phyloP scores from a whole-genome alignment of 2,113 vertebrate genomes.

The Macquaria ambigua region DNA sequence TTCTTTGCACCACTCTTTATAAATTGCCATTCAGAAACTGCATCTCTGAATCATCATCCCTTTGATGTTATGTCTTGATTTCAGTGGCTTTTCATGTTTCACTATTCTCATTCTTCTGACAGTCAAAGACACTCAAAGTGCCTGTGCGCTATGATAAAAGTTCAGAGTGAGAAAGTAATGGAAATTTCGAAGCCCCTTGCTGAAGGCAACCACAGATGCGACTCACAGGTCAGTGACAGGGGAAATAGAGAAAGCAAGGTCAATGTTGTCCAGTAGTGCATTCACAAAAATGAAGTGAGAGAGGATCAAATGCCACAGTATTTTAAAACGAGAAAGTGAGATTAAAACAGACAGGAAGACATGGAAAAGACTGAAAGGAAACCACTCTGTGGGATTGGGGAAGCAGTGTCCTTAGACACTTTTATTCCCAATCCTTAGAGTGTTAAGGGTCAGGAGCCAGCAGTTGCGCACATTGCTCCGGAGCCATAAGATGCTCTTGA shows the following conservation, averaged over 20 bases:
- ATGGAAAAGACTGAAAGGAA: conserved; percentile 27
- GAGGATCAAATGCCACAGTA: conserved; percentile 42
- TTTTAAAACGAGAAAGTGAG: conserved; percentile 34
- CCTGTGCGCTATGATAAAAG: conserved; percentile 21
- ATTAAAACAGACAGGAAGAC: conserved; percentile 34
- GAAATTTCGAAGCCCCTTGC: conserved; percentile 28
- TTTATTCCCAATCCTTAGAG: not conserved
- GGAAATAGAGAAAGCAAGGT: conserved; percentile 36
- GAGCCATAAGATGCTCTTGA: conserved; percentile 18
- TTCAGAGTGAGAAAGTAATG: conserved; percentile 56
- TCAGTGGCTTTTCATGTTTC: conserved; percentile 69
- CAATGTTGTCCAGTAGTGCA: conserved; percentile 13
- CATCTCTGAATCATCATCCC: conserved; percentile 46
- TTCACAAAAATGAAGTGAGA: conserved; percentile 16
- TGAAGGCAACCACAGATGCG: conserved; percentile 2
- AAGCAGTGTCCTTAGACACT: conserved; percentile 13
- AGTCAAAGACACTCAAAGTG: conserved; percentile 49
- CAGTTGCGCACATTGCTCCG: conserved; percentile 22
- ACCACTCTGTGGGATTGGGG: conserved; percentile 17
- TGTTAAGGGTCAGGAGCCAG: conserved; percentile 29
- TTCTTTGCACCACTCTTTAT: conserved; percentile 3
- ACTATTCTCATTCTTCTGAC: conserved; percentile 44
- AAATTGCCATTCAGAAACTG: conserved; percentile 40
- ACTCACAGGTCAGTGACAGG: conserved; percentile 30
- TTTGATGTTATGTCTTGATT: conserved; percentile 59